Conservation (phyloP, 2,888 invertebrate species). For the Drosophila borborema region DNA sequence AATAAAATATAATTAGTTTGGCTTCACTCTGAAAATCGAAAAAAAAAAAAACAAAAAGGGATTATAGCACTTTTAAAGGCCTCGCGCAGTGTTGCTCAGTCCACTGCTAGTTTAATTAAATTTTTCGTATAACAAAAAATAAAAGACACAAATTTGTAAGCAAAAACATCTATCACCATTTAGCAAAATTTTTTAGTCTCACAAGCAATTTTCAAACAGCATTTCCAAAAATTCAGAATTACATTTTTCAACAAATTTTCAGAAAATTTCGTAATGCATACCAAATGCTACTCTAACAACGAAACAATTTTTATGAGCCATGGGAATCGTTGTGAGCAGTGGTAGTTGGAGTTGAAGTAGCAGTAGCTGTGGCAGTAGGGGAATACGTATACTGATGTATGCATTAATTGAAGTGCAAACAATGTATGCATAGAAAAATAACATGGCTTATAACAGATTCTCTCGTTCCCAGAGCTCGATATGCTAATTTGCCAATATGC, state of each 20-base stretch:
- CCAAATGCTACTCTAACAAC: not conserved
- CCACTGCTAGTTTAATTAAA: too few species aligned
- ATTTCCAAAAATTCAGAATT: conserved; percentile 7
- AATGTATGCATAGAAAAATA: conserved; percentile 60
- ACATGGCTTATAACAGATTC: conserved; percentile 52
- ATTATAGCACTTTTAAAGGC: too few species aligned
- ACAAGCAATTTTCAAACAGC: conserved; percentile 6
- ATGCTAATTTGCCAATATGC: conserved; percentile 50
- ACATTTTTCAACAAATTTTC: not conserved
- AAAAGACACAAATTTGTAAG: not conserved
- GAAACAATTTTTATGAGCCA: conserved; percentile 12
- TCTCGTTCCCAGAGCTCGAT: conserved; percentile 41
- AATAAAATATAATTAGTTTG: too few species aligned
- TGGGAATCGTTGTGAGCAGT: not conserved
- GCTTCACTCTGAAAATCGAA: too few species aligned
- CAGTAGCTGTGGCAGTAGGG: not conserved
- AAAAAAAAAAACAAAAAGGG: too few species aligned
- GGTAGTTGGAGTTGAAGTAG: not conserved
- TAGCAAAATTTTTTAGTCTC: not conserved
- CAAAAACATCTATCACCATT: not conserved
- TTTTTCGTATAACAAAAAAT: too few species aligned
- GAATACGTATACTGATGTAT: conserved; percentile 12
- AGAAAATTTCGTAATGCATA: conserved; percentile 2
- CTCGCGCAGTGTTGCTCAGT: too few species aligned
- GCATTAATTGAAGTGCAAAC: conserved; percentile 67